These are phyloP conservation scores for Falcaria lacertinaria DNA, from an alignment of 2,888 invertebrate genomes.

Conservation along the genomic window DNA sequence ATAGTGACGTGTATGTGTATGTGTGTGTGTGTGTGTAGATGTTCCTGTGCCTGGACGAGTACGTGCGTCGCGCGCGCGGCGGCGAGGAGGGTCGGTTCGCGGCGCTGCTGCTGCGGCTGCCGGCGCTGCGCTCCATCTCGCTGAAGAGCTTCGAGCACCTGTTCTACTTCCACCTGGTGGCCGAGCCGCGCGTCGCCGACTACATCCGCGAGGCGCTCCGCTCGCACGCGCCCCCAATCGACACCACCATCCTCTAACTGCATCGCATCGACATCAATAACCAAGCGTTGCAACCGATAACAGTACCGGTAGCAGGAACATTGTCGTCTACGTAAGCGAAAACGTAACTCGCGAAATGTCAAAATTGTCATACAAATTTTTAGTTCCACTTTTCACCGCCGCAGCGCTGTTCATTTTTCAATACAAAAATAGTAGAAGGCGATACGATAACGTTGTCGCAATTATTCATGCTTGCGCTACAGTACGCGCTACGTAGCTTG, in stretches of 20 bases:
- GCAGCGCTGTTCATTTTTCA: no score
- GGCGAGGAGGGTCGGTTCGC: conserved; percentile 97
- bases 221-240: conserved; percentile 79
- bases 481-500: background rate
- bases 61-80: conserved; percentile 92
- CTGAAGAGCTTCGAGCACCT: conserved; percentile 96
- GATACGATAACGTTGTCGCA: no score
- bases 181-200: conserved; percentile 90
- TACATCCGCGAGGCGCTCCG: conserved; percentile 89
- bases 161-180: conserved; percentile 95
- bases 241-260: conserved; percentile 51
- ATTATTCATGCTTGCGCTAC: no score
- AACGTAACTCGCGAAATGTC: no score
- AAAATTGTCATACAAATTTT: no score
- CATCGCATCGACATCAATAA: no score
- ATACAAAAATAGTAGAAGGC: no score
- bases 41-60: conserved; percentile 97
- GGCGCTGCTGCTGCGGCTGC: conserved; percentile 92
- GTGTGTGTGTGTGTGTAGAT: conserved; percentile 51
- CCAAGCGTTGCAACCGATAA: no score
- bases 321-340: no score
- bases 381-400: no score
- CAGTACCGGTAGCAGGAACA: no score
- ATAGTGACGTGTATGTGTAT: no score
- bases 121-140: conserved; percentile 93